Base-by-base conservation (phyloP, 2,113 vertebrate genomes). In the Psophia crepitans region DNA sequence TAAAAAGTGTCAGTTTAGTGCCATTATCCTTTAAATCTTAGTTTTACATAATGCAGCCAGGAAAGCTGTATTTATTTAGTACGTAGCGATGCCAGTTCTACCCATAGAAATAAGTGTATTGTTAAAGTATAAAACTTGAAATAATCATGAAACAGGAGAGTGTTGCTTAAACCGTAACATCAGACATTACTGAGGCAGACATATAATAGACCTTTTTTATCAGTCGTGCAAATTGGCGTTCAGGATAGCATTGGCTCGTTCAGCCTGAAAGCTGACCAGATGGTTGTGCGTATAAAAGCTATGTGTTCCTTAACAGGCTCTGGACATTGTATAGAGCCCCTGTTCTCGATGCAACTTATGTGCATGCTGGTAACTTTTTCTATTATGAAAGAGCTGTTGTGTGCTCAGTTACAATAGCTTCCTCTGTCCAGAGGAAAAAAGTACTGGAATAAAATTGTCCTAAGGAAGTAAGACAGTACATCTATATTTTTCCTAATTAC, bases 241-340 rank as follows among this genome's bases (percentile, higher is more conserved):
- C 90, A 74, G 82, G 77, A 43, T 12, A 57, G 66, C 86, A 27
- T 6, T 80, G 93, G 84, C 79, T 97, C 86, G 79, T 91, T 97
- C 78, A 91, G 75, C 94, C 84, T 94, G 86, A 97, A 97, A 97
- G 95, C 96, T 97, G 89, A 85, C 92, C 95, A 96, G 88, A 93
- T 96, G 92, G 92, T 96, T 95, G 86, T 93, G 86, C 70, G 4
- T 93, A 66, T 89, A 96, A 94, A 90, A 88, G 85, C 83, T 23
- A 32, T 87, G 54, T 95, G 90, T 76, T 97, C 90, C 93, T 97
- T 84, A 87, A 64, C 92, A 82, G 71, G 95, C 77, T 95, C 91
- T 97, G 89, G 80, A 64, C 81, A 89, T 95, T 92, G 93, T 79
- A 92, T 66, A 78, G 87, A 90, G 73, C 77, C 81, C 89, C 84